Percentiles rank a stretch among this genome's conserved stretches.
These are phyloP conservation scores for Psammodynastes pulverulentus DNA, from an alignment of 2,113 vertebrate genomes.

Conservation along the genomic window DNA sequence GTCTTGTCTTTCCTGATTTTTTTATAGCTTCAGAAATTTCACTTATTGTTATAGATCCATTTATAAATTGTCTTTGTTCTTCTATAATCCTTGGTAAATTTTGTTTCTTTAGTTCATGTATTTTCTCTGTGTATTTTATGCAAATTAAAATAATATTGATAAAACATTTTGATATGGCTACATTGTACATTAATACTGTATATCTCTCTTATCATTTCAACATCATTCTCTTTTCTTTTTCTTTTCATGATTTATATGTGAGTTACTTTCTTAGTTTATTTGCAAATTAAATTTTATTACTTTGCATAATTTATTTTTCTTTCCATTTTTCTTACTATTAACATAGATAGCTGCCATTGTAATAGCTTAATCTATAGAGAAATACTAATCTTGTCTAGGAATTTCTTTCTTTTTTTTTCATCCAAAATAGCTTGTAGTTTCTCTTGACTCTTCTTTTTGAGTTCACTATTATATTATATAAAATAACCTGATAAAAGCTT, in stretches of 20 bases:
- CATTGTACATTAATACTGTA: too few relatives aligned
- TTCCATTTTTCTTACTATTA: too few relatives aligned
- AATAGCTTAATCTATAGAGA: too few relatives aligned
- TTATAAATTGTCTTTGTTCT: not conserved
- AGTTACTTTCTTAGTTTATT: too few relatives aligned
- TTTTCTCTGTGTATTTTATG: not conserved
- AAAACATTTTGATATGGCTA: not conserved
- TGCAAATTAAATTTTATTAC: too few relatives aligned
- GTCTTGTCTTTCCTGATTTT: not conserved
- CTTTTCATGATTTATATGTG: too few relatives aligned
- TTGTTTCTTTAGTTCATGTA: not conserved
- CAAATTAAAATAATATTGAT: not conserved
- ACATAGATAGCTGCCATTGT: too few relatives aligned
- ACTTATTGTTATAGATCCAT: not conserved
- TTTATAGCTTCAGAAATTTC: not conserved
- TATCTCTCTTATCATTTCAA: too few relatives aligned
- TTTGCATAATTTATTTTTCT: too few relatives aligned
- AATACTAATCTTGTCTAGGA: too few relatives aligned
- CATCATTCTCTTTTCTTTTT: too few relatives aligned
- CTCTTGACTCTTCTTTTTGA: not conserved
- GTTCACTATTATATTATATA: not conserved
- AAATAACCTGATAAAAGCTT: not conserved
- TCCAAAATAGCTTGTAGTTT: not conserved
- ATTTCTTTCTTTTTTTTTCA: too few relatives aligned
- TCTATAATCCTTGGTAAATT: not conserved